Percentiles rank a stretch among this genome's conserved stretches.
These are phyloP conservation scores for Amblyopsis hoosieri DNA, from an alignment of 2,797 vertebrate species.

Conservation along the genomic window DNA sequence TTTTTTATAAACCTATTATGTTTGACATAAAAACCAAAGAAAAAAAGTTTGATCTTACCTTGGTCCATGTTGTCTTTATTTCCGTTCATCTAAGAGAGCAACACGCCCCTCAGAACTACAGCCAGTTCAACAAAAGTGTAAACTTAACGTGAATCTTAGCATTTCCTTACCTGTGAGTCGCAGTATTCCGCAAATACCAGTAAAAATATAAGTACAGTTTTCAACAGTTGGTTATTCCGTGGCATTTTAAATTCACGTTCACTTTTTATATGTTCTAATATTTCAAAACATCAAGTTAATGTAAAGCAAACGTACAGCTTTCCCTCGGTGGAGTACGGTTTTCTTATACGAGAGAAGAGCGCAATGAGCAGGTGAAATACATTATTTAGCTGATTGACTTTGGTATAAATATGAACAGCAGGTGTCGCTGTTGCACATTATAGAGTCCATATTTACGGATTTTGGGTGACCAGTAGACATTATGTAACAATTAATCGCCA, in stretches of 20 bases:
- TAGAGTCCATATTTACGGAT: too few relatives aligned
- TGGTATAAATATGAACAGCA: too few relatives aligned
- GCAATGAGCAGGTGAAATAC: slow-evolving; percentile 57
- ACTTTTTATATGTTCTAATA: background rate
- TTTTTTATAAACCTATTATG: too few relatives aligned
- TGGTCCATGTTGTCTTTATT: slow-evolving; percentile 25
- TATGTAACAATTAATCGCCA: too few relatives aligned
- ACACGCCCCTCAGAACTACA: background rate
- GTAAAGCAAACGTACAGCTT: background rate
- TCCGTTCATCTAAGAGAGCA: slow-evolving; percentile 42
- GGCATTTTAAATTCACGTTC: slow-evolving; percentile 48
- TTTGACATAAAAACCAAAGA: too few relatives aligned
- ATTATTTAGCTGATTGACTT: slow-evolving; percentile 60
- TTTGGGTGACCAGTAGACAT: too few relatives aligned
- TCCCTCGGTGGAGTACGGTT: slow-evolving; percentile 4
- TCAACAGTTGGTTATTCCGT: background rate
- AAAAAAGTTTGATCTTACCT: slow-evolving; percentile 53
- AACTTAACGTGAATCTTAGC: background rate
- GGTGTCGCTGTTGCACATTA: too few relatives aligned
- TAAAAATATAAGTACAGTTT: slow-evolving; percentile 27
- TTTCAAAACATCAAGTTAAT: background rate
- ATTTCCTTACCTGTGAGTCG: slow-evolving; percentile 42
- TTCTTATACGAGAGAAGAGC: slow-evolving; percentile 13
- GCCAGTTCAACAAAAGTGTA: background rate
- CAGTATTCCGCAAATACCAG: slow-evolving; percentile 26